Conservation (phyloP, 53 echinoderm and acorn worm genomes). For the Antedon mediterranea region DNA sequence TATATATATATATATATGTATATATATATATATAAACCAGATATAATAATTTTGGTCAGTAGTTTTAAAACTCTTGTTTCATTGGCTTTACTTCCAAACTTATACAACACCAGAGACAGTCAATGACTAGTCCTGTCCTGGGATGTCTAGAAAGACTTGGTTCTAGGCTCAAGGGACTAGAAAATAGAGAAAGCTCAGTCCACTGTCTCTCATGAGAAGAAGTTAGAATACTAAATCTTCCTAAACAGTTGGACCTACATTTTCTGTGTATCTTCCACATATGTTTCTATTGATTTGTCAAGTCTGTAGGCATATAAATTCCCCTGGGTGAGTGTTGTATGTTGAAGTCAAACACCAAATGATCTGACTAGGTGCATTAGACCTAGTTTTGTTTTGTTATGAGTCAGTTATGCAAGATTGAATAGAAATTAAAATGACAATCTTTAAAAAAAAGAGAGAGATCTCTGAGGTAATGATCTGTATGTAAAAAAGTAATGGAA, state of each 20-base stretch:
- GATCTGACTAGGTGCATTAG: no score
- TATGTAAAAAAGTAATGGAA: no score
- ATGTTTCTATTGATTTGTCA: not conserved
- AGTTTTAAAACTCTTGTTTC: not conserved
- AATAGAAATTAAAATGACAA: no score
- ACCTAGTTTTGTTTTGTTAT: no score
- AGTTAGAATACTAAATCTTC: not conserved
- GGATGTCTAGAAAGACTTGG: not conserved
- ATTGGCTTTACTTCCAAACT: not conserved
- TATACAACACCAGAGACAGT: not conserved
- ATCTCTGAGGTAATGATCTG: no score
- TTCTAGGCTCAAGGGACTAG: not conserved
- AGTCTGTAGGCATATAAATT: not conserved
- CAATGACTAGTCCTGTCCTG: not conserved
- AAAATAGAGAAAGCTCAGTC: not conserved
- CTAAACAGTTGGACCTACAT: not conserved
- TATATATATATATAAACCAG: not conserved
- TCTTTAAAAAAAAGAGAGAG: no score
- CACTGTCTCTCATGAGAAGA: not conserved
- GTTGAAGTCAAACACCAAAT: not conserved
- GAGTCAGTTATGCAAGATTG: no score
- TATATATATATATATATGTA: no score
- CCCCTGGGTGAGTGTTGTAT: not conserved
- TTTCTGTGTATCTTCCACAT: not conserved
- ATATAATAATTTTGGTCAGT: not conserved